phyloP scores from a whole-genome alignment of 1,140 invertebrate genomes.

The Drosophila kikkawai region DNA sequence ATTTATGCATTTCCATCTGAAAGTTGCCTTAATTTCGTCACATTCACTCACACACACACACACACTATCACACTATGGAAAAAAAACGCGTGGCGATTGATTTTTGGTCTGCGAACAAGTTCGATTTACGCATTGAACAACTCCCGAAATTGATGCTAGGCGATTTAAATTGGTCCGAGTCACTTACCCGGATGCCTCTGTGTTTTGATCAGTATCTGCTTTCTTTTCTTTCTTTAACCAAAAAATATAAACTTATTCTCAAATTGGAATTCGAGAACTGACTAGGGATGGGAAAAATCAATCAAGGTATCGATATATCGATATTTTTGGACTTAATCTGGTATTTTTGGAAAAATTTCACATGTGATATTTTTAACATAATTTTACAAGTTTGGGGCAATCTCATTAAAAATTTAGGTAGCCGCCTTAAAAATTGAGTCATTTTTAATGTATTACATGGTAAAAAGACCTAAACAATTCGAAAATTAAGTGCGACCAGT shows the following conservation, averaged over 20 bases:
- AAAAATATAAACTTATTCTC: constrained; percentile 71
- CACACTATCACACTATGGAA: constrained; percentile 20
- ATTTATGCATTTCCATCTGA: not conserved
- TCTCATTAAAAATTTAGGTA: too few relatives aligned
- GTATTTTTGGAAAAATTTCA: too few relatives aligned
- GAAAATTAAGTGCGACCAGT: too few relatives aligned
- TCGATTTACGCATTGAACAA: constrained; percentile 51
- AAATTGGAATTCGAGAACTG: constrained; percentile 38
- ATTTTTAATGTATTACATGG: too few relatives aligned
- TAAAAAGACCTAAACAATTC: too few relatives aligned
- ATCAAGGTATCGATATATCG: too few relatives aligned
- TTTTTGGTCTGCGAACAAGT: constrained; percentile 40
- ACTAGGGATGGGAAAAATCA: not conserved
- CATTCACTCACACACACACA: constrained; percentile 25
- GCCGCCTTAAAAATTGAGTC: too few relatives aligned
- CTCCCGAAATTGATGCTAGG: constrained; percentile 15
- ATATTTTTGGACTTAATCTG: too few relatives aligned
- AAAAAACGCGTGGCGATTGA: constrained; percentile 75
- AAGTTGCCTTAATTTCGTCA: constrained; percentile 58
- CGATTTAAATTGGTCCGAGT: constrained; percentile 5
- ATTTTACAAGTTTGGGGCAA: too few relatives aligned
- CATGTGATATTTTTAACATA: too few relatives aligned
- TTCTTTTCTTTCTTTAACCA: constrained; percentile 49
- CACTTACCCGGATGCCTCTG: constrained; percentile 82
- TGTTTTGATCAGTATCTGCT: constrained; percentile 73